Base-by-base conservation (phyloP, 2,797 vertebrate species). In the Mycteria americana region DNA sequence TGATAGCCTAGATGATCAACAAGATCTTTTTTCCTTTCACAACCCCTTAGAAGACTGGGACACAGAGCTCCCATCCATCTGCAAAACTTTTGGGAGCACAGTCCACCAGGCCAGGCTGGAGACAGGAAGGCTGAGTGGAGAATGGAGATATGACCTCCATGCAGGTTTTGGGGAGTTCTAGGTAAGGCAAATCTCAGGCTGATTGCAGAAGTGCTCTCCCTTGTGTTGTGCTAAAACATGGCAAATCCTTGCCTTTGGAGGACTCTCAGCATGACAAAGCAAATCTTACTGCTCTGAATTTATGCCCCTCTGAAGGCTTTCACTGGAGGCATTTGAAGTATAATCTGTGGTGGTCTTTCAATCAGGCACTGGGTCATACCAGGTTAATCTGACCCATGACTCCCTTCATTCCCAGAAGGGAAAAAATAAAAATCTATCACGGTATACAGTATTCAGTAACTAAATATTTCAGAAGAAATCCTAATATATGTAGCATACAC, bases 61-160 rank as follows among this genome's bases (percentile, higher is more conserved):
- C 12, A 17, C 5, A 65, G 45, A 85, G 21, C 11, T 91, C 15
- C 12, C 31, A 50, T 43, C 50, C 19, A 28, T n/a, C 11, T 78
- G 16, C 27, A 75, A n/a, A 51, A 7, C 5, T 72, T 80, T 50
- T 59, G 19, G 43, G 27, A 88, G 3, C 23, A 30, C 1, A 6
- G 16, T 65, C 14, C 33, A 45, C 9, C 5, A 51, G 27, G 31
- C 14, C 25, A 67, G 18, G 15, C 18, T 65, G 59, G 22, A 77
- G 48, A 81, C 13, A 67, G 27, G 45, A 31, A 86, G 9, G 2
- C 9, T 59, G 18, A 1, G 2, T 51, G 17, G 19, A 53, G 56
- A 68, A 59, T 0, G 1, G 2, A 33, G 13, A 25, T 46, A 48
- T 69, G 10, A 81, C 8, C 25, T 48, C 30, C 7, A 9, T 5